Evolutionary conservation across 1,140 invertebrate species (phyloP).

Genomic region (Sipha flava): DNA sequence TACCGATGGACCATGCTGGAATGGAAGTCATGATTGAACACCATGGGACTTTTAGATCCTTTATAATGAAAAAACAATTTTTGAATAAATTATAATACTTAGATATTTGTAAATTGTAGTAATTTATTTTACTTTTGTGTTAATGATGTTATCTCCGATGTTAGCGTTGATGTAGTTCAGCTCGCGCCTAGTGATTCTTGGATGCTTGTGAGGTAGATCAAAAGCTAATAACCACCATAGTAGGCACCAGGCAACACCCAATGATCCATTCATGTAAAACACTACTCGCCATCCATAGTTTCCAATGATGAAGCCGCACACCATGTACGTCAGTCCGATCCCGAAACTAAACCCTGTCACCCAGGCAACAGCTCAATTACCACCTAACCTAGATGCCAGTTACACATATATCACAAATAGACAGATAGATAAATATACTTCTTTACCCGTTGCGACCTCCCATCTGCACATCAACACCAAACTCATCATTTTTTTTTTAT

Average conservation of each 20-base stretch:
- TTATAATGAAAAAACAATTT: not conserved
- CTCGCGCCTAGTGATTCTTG: constrained; percentile 61
- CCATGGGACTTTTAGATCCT: constrained; percentile 59
- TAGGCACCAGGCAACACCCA: constrained; percentile 57
- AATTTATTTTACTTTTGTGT: constrained; percentile 43
- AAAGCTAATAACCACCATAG: constrained; percentile 68
- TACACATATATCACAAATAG: constrained; percentile 32
- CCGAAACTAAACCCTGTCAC: constrained; percentile 57
- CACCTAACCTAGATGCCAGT: constrained; percentile 30
- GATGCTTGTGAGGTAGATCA: constrained; percentile 63
- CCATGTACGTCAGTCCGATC: constrained; percentile 60
- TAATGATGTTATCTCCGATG: constrained; percentile 47
- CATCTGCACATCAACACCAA: constrained; percentile 25
- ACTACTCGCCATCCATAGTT: constrained; percentile 57
- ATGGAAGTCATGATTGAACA: constrained; percentile 61
- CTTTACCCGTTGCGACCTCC: constrained; percentile 31
- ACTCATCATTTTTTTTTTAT: not conserved
- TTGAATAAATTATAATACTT: not conserved
- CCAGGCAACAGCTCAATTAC: constrained; percentile 36
- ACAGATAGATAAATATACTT: constrained; percentile 26
- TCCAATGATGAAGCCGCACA: constrained; percentile 60
- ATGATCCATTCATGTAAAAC: constrained; percentile 62
- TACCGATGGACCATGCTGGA: constrained; percentile 71
- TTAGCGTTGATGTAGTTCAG: constrained; percentile 59
- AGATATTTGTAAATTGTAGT: not conserved